These are phyloP conservation scores for Antitype chi DNA, from an alignment of 2,888 invertebrate species.

Conservation along the genomic window DNA sequence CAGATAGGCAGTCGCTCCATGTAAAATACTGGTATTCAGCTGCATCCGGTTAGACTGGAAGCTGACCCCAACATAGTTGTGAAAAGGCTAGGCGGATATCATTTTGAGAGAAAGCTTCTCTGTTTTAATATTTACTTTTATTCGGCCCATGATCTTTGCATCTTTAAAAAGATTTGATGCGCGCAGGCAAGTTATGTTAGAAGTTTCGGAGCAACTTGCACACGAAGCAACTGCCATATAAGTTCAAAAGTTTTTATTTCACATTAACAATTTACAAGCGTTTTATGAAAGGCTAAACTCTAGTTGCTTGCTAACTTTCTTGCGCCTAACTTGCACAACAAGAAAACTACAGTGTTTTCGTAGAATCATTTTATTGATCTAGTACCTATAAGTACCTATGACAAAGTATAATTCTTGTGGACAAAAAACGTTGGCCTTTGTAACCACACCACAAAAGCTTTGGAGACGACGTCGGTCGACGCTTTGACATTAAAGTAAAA, in stretches of 20 bases:
- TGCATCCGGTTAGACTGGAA: no score
- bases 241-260: constrained; percentile 48
- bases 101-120: constrained; percentile 11
- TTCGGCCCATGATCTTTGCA: constrained; percentile 2
- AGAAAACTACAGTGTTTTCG: constrained; percentile 8
- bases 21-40: no score
- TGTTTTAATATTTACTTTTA: not conserved
- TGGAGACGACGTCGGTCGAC: not conserved
- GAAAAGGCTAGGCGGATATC: not conserved
- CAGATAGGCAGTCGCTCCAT: no score
- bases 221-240: constrained; percentile 20
- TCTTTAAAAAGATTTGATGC: constrained; percentile 46
- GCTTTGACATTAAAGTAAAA: constrained; percentile 19
- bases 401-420: not conserved
- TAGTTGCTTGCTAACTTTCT: constrained; percentile 34
- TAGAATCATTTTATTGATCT: constrained; percentile 12
- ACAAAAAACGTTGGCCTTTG: not conserved
- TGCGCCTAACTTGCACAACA: constrained; percentile 14
- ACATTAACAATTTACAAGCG: constrained; percentile 49
- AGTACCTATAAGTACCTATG: not conserved
- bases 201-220: constrained; percentile 42
- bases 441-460: constrained; percentile 5
- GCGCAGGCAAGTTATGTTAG: constrained; percentile 21
- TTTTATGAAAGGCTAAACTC: constrained; percentile 31
- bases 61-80: no score